phyloP scores from a whole-genome alignment of 1,140 invertebrate species.

The Bombyx mandarina region DNA sequence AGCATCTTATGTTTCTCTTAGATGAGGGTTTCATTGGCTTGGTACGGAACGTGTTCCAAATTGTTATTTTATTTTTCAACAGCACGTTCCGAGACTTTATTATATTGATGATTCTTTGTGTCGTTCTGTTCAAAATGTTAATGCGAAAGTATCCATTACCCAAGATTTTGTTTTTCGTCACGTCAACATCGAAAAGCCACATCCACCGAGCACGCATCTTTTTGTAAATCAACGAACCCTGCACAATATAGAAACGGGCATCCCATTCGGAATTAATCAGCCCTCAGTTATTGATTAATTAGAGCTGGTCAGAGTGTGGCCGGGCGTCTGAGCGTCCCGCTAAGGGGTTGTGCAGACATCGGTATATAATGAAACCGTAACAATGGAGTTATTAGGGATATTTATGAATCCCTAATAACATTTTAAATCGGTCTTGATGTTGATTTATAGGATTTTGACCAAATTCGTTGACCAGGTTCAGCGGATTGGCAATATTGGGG shows the following conservation, averaged over 20 bases:
- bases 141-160: not conserved
- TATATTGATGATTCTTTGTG: too few species aligned
- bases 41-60: too few species aligned
- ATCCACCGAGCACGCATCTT: not conserved
- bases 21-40: too few species aligned
- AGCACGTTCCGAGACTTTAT: too few species aligned
- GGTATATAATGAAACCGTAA: not conserved
- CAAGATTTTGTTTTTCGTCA: not conserved
- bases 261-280: slow-evolving; percentile 4
- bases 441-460: not conserved
- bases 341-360: too few species aligned
- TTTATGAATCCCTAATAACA: not conserved
- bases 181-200: not conserved
- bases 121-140: not conserved
- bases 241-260: not conserved
- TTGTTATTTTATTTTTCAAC: too few species aligned
- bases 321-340: not conserved
- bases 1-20: too few species aligned
- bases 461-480: too few species aligned
- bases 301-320: not conserved
- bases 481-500: not conserved
- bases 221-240: not conserved
- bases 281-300: slow-evolving; percentile 1
- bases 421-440: not conserved
- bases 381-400: slow-evolving; percentile 3